Evolutionary conservation across 2,888 invertebrate genomes (phyloP), one percentile per base, ranked within the genome.

Genomic region (Caenorhabditis becei): DNA sequence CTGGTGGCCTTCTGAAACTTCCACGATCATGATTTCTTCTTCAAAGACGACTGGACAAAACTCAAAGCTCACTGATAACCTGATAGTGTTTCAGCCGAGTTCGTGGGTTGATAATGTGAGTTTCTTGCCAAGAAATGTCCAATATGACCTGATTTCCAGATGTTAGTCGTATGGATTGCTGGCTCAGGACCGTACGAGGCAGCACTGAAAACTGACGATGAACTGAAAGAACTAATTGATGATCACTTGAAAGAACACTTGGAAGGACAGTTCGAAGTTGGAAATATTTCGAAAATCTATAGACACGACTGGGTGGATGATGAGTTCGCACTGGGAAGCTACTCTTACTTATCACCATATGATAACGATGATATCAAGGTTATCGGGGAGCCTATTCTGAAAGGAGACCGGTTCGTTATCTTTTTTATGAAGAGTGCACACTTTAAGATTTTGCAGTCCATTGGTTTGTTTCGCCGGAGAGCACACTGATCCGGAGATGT

Each of bases 21-120:
- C 66, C 18, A 77, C 77, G 1, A 71, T 83, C 20, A 32, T 86
- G 32, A 67, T 80, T 26, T 47, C 71, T 0, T 32, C 74, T 16
- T 35, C 63, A 7, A 61, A 65, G 10, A 70, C 62, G 5, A 41
- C 62, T 16, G 58, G 56, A n/a, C n/a, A 47, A 8, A 44, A 53
- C n/a, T 37, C 20, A 10, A 77, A 66, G 20, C 56, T 83, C n/a
- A 80, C 51, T 23, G 66, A 79, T 10, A 67, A 80, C 37, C 58
- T 87, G 10, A 85, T 85, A 71, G 74, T 87, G 8, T 77, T 88
- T 23, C 84, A 87, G 41, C 86, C 87, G 8, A 80, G 83, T 59
- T 66, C 59, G 4, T 87, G 87, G 87, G 77, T 72, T 11, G n/a
- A 69, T n/a, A 82, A 82, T 41, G 78, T 82, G 28, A 63, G 67